Evolutionary conservation across 53 echinoderm and acorn worm species (phyloP), one percentile per base, ranked within the genome.

Genomic region (Antedon mediterranea): DNA sequence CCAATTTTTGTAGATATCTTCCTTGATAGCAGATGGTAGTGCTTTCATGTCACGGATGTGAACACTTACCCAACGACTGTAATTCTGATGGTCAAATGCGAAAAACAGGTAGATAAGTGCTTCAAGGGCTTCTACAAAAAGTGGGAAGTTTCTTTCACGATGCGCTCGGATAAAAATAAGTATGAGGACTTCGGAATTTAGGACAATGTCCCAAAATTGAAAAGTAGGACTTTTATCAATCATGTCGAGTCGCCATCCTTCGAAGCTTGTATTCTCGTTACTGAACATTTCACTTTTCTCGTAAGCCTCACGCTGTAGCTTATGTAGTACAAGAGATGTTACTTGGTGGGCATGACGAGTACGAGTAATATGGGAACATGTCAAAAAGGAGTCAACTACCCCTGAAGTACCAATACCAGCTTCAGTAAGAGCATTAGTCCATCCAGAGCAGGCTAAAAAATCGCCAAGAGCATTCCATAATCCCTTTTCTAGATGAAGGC

Each of bases 371-470:
- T 80, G 80, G 42, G 71, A 28, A 3, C 70, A 79, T 29, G 31
- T 7, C 28, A 34, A 32, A 20, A 81, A 73, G 0, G 81, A 81
- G 37, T 81, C 34, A 34, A 81, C 74, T 28, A 41, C 74, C 30
- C 81, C 81, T 1, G 81, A 34, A 29, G 73, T 74, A 74, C 81
- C 37, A 37, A 81, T 34, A 75, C 81, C 37, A 42, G 74, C 81
- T 32, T 81, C 31, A 29, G 74, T 75, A 74, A 81, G 81, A 30
- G 74, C 81, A 30, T 29, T 74, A 0, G 37, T 6, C 37, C 37
- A 37, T 6, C 37, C 37, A 37, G 37, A 37, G 4, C 37, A 37
- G 4, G 37, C 37, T 11, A 37, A 37, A 37, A 37, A 37, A 4
- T 37, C 37, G 6, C 37, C 37, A 4, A 37, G 11, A 73, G 72